These are phyloP conservation scores for Empis stercorea DNA, from an alignment of 2,888 invertebrate genomes.

Conservation along the genomic window DNA sequence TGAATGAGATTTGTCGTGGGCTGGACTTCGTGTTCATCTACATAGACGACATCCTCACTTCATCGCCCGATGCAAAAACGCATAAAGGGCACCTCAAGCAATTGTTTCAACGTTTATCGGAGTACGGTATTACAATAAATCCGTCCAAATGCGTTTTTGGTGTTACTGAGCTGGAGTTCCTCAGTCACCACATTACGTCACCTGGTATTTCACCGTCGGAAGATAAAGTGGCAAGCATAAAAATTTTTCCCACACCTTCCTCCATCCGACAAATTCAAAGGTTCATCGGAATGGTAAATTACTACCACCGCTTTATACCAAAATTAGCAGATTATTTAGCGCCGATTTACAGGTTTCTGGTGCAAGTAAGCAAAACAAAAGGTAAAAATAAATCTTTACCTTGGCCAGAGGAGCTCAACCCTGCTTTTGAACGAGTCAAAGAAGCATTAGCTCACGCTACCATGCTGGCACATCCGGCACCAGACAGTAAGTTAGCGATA, in stretches of 20 bases:
- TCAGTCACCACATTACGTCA: conserved; percentile 1
- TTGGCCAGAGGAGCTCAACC: not conserved
- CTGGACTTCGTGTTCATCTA: not conserved
- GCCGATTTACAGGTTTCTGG: not conserved
- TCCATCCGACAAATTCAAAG: not conserved
- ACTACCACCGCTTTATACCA: conserved; percentile 4
- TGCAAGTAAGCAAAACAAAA: not conserved
- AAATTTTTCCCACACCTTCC: not conserved
- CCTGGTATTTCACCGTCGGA: not conserved
- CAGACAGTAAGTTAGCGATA: not conserved
- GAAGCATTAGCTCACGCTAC: not conserved
- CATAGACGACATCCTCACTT: not conserved
- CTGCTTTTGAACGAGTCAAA: conserved; percentile 1
- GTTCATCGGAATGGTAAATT: conserved; percentile 2
- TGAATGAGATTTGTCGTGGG: not conserved
- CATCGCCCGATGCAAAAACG: not conserved
- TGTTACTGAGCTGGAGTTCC: conserved; percentile 1
- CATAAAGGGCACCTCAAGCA: not conserved
- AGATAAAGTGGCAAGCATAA: not conserved
- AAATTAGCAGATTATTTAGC: not conserved
- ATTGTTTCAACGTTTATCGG: not conserved
- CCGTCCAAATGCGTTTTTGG: conserved; percentile 5
- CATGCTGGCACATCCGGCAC: not conserved
- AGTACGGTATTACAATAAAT: conserved; percentile 1
- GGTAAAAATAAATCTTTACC: not conserved